Evolutionary conservation across 37 sponge, comb jelly and placozoan genomes (phyloP).

Genomic region (Beroe ovata): DNA sequence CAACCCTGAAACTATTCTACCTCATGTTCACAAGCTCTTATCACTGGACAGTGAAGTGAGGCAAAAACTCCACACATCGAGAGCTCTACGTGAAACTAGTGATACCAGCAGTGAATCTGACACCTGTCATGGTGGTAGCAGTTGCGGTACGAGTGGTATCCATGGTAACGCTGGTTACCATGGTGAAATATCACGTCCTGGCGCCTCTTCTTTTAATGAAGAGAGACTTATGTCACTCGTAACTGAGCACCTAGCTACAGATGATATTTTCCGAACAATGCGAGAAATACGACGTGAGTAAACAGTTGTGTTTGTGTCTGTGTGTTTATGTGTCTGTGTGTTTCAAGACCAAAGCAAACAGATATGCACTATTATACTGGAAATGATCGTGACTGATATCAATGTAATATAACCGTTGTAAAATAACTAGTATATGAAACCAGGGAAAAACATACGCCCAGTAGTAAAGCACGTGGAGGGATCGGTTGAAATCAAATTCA

Average conservation of each 20-base stretch:
- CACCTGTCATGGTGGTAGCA: not conserved
- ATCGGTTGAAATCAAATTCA: slow-evolving; percentile 24
- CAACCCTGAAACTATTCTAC: not conserved
- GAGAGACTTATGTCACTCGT: not conserved
- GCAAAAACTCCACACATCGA: not conserved
- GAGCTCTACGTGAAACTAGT: not conserved
- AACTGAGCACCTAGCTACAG: not conserved
- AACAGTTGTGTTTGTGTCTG: too few species aligned
- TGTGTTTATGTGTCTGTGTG: too few species aligned
- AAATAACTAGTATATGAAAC: too few species aligned
- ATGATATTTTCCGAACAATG: slow-evolving; percentile 23
- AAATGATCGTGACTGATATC: too few species aligned
- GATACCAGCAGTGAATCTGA: not conserved
- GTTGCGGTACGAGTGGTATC: not conserved
- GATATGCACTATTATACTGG: too few species aligned
- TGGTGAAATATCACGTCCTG: not conserved
- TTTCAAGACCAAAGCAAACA: too few species aligned
- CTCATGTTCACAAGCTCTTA: not conserved
- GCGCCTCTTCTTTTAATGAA: not conserved
- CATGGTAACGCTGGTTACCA: not conserved
- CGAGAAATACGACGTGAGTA: not conserved
- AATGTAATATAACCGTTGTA: too few species aligned
- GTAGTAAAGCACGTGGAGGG: not conserved
- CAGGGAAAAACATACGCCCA: slow-evolving; percentile 6
- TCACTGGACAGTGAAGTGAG: not conserved